Evolutionary conservation across 2,888 invertebrate genomes (phyloP).

Genomic region (Rotaria socialis): DNA sequence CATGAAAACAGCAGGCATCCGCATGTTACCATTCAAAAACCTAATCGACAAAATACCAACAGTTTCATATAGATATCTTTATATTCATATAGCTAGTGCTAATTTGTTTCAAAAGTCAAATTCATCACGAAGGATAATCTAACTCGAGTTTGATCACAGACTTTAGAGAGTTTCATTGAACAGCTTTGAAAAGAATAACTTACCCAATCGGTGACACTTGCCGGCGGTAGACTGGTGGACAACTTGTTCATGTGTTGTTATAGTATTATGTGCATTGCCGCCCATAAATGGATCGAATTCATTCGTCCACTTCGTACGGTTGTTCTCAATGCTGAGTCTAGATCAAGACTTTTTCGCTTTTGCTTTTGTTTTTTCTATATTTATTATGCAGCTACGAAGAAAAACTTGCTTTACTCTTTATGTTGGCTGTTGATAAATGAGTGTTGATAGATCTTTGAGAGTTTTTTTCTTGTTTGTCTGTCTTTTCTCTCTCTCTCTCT

Average conservation of each 20-base stretch:
- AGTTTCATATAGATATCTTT: not conserved
- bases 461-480: not conserved
- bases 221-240: not conserved
- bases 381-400: not conserved
- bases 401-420: not conserved
- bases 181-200: not conserved
- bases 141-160: too few species aligned
- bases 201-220: not conserved
- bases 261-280: not conserved
- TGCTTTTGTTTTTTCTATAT: not conserved
- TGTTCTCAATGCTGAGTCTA: too few species aligned
- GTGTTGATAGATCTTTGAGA: constrained; percentile 1
- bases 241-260: not conserved
- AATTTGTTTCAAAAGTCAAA: not conserved
- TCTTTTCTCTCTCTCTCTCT: not conserved
- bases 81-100: not conserved
- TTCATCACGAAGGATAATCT: not conserved
- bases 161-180: too few species aligned
- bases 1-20: not conserved
- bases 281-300: not conserved
- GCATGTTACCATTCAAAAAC: not conserved
- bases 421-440: not conserved
- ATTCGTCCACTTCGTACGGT: not conserved
- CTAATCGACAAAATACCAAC: not conserved
- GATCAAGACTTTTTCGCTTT: not conserved